Base-by-base conservation (phyloP, 2,113 vertebrate species). In the Physeter macrocephalus region DNA sequence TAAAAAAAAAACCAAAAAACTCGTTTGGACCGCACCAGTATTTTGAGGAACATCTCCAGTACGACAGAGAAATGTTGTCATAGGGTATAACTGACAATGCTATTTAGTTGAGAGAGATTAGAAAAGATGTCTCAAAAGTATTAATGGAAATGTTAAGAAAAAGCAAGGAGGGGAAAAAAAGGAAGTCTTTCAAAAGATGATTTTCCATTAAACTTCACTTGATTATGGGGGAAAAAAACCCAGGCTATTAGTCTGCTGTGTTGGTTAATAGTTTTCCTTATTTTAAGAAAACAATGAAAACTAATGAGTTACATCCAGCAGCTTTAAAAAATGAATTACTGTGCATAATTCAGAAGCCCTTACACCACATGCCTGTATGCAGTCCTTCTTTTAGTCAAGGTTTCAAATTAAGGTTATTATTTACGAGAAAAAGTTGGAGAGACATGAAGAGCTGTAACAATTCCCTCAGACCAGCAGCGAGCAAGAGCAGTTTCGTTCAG, bases 331-430 rank as follows among this genome's bases (percentile, higher is more conserved):
- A 95, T 96, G 96, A 97, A 98, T 98, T 92, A 93, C 95, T 97
- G 92, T 92, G 96, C 81, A 93, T 94, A 95, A 97, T 97, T 94
- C 88, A 8, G 83, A 92, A 97, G 90, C 77, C 95, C 95, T 84
- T 96, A 57, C 23, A 82, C 66, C 80, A 62, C 96, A 62, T 23
- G 87, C 90, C 94, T 94, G 96, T 29, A 83, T 87, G 92, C 83
- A 69, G 64, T 71, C 90, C 92, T 96, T 83, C 88, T 96, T 95
- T 94, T 75, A 85, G 96, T 96, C 95, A 95, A 96, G 96, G 96
- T 96, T 97, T 97, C 92, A 97, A 97, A 98, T 95, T 95, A 96
- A 98, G 97, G 96, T 97, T 98, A 98, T 97, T 98, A 98, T 97
- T 95, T 97, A 96, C 34, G 83, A 96, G 94, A 92, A 94, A 97